Conservation (phyloP, 2,888 invertebrate genomes). For the Parnassius apollo region DNA sequence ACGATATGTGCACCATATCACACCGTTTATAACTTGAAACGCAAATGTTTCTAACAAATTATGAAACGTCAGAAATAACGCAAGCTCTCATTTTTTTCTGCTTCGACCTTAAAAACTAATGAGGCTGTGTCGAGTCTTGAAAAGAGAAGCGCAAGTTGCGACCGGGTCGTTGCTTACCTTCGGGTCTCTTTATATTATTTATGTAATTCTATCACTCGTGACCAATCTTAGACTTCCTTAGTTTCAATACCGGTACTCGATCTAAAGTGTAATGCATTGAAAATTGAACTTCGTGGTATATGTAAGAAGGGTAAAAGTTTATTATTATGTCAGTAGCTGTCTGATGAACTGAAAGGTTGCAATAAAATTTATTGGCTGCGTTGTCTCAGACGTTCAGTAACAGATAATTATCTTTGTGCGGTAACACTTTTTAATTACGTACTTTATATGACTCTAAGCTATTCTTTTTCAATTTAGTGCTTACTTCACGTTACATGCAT, state of each 20-base stretch:
- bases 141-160: background rate
- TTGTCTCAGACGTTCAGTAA: background rate
- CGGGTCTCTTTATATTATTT: constrained; percentile 11
- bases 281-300: background rate
- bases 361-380: background rate
- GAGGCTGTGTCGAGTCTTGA: constrained; percentile 20
- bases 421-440: background rate
- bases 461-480: too few relatives aligned
- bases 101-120: constrained; percentile 35
- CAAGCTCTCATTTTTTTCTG: constrained; percentile 46
- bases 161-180: constrained; percentile 4
- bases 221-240: constrained; percentile 12
- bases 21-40: constrained; percentile 31
- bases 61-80: constrained; percentile 59
- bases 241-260: constrained; percentile 3
- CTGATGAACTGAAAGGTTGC: background rate
- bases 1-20: background rate
- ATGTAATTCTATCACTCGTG: constrained; percentile 14
- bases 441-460: background rate
- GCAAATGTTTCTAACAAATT: constrained; percentile 30
- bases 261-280: background rate
- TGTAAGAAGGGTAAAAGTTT: background rate
- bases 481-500: too few relatives aligned
- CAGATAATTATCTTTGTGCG: background rate
- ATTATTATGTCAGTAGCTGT: background rate